Conservation (phyloP, 2,888 invertebrate species). For the Trisateles emortualis region DNA sequence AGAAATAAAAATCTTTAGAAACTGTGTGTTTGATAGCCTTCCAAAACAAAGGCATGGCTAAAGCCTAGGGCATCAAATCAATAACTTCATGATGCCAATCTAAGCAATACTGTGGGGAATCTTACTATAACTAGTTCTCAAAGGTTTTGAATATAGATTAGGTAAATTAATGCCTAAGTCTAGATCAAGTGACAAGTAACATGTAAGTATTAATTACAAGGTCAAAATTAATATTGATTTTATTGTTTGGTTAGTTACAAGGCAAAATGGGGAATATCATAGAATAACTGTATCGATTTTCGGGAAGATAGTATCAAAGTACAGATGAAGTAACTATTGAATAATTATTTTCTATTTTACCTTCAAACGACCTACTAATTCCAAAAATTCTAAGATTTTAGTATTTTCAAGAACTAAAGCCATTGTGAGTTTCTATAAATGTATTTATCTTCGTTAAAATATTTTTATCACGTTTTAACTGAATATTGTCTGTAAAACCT, state of each 20-base stretch:
- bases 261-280: neutral
- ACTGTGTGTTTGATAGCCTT: no score
- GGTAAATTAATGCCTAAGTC: no score
- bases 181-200: neutral
- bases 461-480: neutral
- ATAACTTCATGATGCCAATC: no score
- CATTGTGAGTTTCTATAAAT: conserved; percentile 44
- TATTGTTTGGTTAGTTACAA: neutral
- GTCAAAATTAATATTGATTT: neutral
- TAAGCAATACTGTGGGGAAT: no score
- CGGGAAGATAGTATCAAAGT: neutral
- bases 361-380: conserved; percentile 91
- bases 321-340: neutral
- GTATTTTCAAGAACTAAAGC: conserved; percentile 70
- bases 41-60: no score
- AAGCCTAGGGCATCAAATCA: no score
- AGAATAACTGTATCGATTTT: neutral
- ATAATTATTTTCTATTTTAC: conserved; percentile 64
- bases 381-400: conserved; percentile 89
- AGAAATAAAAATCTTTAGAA: no score
- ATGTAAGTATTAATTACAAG: neutral
- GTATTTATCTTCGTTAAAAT: neutral
- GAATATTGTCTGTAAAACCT: no score
- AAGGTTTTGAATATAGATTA: no score
- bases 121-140: no score